phyloP scores from a whole-genome alignment of 2,113 vertebrate species.

The Indicator maculatus region DNA sequence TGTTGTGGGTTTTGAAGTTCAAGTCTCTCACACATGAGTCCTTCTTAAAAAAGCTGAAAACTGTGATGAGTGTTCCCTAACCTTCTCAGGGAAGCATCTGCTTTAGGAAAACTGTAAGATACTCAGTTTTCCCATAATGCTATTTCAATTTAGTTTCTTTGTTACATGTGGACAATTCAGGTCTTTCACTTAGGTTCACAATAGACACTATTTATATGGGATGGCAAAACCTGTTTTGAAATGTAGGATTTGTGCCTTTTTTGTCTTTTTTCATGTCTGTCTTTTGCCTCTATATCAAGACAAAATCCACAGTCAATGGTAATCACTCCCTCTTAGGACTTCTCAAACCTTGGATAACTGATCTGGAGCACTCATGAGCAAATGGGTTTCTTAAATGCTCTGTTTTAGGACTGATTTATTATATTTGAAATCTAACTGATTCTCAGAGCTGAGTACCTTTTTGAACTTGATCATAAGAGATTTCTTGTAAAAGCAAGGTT shows the following conservation, averaged over 20 bases:
- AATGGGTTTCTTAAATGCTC: neutral
- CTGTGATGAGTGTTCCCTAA: neutral
- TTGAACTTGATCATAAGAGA: neutral
- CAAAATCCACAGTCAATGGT: neutral
- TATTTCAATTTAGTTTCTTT: neutral
- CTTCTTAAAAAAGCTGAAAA: neutral
- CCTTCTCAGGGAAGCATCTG: neutral
- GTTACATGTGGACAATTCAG: neutral
- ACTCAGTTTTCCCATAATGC: neutral
- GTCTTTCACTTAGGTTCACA: neutral
- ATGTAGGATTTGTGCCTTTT: neutral
- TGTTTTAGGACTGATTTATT: neutral
- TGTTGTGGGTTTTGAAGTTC: neutral
- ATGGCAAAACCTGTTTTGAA: neutral
- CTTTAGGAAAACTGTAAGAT: neutral
- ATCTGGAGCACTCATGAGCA: fast-evolving
- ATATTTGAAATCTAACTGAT: neutral
- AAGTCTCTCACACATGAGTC: neutral
- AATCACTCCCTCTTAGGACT: neutral
- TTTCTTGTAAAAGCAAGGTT: neutral
- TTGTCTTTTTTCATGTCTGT: neutral
- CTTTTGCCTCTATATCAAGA: neutral
- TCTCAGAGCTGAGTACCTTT: neutral
- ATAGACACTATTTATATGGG: neutral
- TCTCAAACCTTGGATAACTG: neutral